Percentiles rank a stretch among this genome's conserved stretches.
Evolutionary conservation across 1,140 invertebrate species (phyloP).

Genomic region (Mesaphorura yosii): DNA sequence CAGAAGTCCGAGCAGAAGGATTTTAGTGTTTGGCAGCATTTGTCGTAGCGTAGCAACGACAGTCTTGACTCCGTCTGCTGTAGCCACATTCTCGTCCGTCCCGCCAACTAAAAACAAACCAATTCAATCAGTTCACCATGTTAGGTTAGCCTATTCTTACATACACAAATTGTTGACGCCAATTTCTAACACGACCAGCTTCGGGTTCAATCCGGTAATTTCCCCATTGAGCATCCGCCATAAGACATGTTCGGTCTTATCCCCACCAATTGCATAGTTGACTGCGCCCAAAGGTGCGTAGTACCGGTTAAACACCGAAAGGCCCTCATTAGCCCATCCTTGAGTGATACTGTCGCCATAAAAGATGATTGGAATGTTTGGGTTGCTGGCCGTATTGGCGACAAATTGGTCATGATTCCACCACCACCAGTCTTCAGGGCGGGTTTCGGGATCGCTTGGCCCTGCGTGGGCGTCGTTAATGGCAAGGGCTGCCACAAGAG

Average conservation of each 20-base stretch:
- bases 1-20: constrained; percentile 16
- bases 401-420: not conserved
- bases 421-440: not conserved
- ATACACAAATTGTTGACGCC: constrained; percentile 20
- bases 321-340: no score
- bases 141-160: no score
- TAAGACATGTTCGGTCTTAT: constrained; percentile 46
- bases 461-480: no score
- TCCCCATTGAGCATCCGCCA: constrained; percentile 49
- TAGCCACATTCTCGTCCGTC: not conserved
- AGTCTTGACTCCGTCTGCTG: constrained; percentile 2
- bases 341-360: no score
- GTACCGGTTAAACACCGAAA: no score
- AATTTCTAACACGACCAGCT: constrained; percentile 31
- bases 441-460: not conserved
- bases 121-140: no score
- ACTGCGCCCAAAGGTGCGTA: constrained; percentile 34
- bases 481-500: no score
- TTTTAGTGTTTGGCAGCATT: constrained; percentile 7
- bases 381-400: not conserved
- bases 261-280: constrained; percentile 49
- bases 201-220: constrained; percentile 41
- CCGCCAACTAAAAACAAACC: no score
- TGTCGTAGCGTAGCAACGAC: not conserved
- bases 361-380: not conserved